phyloP scores from a whole-genome alignment of 2,797 vertebrate species.

The Erpetoichthys calabaricus region DNA sequence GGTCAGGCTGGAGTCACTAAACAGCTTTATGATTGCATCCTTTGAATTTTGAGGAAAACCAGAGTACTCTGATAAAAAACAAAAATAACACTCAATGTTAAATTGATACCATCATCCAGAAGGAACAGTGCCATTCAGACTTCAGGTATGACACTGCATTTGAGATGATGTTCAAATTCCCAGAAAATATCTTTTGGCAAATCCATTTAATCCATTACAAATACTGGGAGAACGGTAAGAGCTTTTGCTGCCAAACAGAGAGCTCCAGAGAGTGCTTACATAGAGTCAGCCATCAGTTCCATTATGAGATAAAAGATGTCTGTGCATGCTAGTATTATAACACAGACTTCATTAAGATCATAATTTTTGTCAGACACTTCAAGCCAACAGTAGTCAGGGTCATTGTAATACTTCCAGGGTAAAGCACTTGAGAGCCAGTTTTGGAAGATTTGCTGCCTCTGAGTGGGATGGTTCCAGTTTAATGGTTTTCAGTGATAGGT shows the following conservation, averaged over 20 bases:
- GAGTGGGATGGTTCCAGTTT: slow-evolving; percentile 34
- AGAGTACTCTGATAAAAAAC: no score
- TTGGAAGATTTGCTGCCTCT: slow-evolving; percentile 10
- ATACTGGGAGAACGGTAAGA: slow-evolving; percentile 17
- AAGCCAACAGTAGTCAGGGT: slow-evolving; percentile 48
- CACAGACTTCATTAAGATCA: slow-evolving; percentile 51
- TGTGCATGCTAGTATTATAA: slow-evolving; percentile 51
- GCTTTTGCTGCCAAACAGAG: slow-evolving; percentile 31
- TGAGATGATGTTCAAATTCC: slow-evolving; percentile 16
- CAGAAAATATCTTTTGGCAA: slow-evolving; percentile 27
- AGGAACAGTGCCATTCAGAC: neutral
- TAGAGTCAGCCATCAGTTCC: slow-evolving; percentile 40
- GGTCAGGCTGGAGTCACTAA: no score
- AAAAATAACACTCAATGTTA: no score
- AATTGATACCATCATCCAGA: no score
- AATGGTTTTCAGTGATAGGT: slow-evolving; percentile 52
- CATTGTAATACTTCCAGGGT: slow-evolving; percentile 38
- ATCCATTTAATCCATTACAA: slow-evolving; percentile 16
- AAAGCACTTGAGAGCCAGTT: slow-evolving; percentile 32
- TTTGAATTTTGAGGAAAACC: no score
- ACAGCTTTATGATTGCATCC: no score
- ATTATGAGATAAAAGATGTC: slow-evolving; percentile 42
- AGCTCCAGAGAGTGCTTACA: slow-evolving; percentile 31
- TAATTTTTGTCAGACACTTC: slow-evolving; percentile 45
- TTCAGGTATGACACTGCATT: neutral